Percentiles rank a stretch among this genome's conserved stretches.
Conservation (phyloP, 2,113 vertebrate species). For the Aldabrachelys gigantea region DNA sequence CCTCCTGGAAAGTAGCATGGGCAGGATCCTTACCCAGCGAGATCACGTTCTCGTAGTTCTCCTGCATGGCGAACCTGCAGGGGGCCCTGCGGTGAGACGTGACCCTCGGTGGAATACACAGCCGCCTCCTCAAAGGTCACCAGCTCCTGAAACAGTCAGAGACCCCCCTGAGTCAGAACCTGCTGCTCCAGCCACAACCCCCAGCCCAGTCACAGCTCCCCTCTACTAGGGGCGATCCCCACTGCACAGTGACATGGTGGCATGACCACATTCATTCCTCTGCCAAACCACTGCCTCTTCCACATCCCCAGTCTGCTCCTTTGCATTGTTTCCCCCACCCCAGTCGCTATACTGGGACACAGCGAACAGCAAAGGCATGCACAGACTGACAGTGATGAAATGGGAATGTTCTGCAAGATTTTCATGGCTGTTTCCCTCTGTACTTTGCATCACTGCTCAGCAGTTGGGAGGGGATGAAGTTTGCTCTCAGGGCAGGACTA, state of each 20-base stretch:
- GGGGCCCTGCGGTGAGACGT: too few relatives aligned
- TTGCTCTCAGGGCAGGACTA: too few relatives aligned
- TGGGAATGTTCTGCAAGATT: too few relatives aligned
- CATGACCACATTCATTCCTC: too few relatives aligned
- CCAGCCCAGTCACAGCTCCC: background rate
- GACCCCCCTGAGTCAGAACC: background rate
- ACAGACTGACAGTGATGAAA: too few relatives aligned
- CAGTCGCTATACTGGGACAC: background rate
- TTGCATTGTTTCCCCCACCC: background rate
- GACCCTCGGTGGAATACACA: too few relatives aligned
- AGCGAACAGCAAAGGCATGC: background rate
- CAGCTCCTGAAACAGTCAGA: background rate
- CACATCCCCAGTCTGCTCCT: too few relatives aligned
- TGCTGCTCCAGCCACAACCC: background rate
- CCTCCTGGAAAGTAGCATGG: background rate
- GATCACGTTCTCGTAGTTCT: conserved; percentile 50
- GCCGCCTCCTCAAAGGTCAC: background rate
- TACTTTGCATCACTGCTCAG: too few relatives aligned
- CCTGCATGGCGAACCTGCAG: conserved; percentile 5
- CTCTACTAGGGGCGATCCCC: background rate
- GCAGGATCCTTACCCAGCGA: conserved; percentile 13
- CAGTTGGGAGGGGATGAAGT: too few relatives aligned
- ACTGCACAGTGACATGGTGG: too few relatives aligned
- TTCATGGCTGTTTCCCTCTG: too few relatives aligned
- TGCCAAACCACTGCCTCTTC: background rate